Evolutionary conservation across 1,140 invertebrate genomes (phyloP), one percentile per base, ranked within the genome.

Genomic region (Bombus sylvicola): DNA sequence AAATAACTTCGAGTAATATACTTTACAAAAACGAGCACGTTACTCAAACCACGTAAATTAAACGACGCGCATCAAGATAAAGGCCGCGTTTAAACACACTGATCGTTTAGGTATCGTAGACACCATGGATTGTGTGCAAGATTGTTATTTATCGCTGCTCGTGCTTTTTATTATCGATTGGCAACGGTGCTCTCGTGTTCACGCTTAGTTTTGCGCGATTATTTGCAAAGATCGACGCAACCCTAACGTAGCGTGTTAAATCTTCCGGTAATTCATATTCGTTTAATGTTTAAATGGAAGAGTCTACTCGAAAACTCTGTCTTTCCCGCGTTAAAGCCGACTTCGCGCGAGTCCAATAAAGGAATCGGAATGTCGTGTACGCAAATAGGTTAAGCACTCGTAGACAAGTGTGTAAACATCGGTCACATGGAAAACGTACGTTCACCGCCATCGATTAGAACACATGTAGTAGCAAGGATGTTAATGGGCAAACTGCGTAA

Each of bases 111-210:
- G 31, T 37, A 71, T n/a, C 68, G 2, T 47, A 34, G 47, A 22
- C 47, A 53, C 43, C 28, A 18, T 22, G 31, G 28, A 75, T 66
- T 41, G 59, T 25, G 34, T 10, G 34, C 59, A 47, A 83, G 47
- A 37, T 82, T 66, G 72, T 66, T 83, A 64, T 74, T 76, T 75
- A 83, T 76, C 74, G 72, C 53, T 37, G 31, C 72, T n/a, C 41
- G 41, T 31, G 72, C 59, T 83, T 83, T 83, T 83, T 83, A 83
- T 83, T 76, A 83, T 75, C 81, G 59, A 83, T 83, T 76, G 53
- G 81, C 72, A 83, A 83, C 81, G 81, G 72, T 66, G 41, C 57
- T 34, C 81, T 64, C 81, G 41, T 34, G 57, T 25, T 53, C 81
- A 31, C 72, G 47, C 28, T 62, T 28, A 28, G n/a, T 47, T n/a